Evolutionary conservation across 1,140 invertebrate species (phyloP).

Genomic region (Drosophila mauritiana): DNA sequence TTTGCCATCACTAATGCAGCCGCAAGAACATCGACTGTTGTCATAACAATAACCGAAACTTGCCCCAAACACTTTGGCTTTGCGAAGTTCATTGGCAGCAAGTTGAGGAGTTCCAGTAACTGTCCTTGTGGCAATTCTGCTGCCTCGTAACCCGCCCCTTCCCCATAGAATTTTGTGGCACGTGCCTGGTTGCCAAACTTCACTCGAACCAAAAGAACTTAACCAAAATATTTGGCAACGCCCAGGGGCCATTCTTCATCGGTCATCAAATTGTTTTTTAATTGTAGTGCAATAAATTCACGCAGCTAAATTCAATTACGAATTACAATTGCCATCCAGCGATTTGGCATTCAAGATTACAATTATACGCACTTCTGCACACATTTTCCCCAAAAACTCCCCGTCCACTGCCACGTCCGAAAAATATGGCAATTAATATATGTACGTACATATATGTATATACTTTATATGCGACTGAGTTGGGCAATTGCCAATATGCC

Average conservation of each 20-base stretch:
- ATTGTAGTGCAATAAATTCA: conserved; percentile 44
- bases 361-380: conserved; percentile 46
- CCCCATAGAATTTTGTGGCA: background rate
- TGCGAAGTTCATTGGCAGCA: conserved; percentile 49
- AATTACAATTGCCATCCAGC: conserved; percentile 22
- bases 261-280: conserved; percentile 45
- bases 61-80: conserved; percentile 55
- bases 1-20: background rate
- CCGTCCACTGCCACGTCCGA: background rate
- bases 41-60: conserved; percentile 71
- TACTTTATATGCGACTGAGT: too few relatives aligned
- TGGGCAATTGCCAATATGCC: conserved; percentile 44
- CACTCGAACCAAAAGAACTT: background rate
- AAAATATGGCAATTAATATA: conserved; percentile 67
- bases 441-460: background rate
- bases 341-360: conserved; percentile 52
- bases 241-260: conserved; percentile 1
- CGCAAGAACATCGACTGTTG: conserved; percentile 34
- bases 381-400: conserved; percentile 7
- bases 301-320: conserved; percentile 56
- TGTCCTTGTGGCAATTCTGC: background rate
- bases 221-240: background rate
- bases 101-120: conserved; percentile 13
- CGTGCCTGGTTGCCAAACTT: conserved; percentile 17
- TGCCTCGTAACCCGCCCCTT: too few relatives aligned